These are phyloP conservation scores for Drosophila mayaguana DNA, from an alignment of 2,888 invertebrate genomes.

Conservation along the genomic window DNA sequence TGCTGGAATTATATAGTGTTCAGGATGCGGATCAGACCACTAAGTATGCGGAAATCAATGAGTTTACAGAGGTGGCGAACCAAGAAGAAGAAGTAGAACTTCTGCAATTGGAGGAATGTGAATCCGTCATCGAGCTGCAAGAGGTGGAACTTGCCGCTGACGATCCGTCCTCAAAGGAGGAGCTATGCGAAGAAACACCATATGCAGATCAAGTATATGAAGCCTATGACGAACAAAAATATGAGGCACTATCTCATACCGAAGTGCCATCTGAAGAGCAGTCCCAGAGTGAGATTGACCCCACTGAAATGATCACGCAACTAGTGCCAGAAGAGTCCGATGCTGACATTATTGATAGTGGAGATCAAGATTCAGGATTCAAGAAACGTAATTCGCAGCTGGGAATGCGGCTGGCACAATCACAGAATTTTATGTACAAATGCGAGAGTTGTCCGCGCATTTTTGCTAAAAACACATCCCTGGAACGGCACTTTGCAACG, in stretches of 20 bases:
- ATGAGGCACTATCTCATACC: neutral
- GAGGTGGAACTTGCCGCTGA: conserved; percentile 16
- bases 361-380: neutral
- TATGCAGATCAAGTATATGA: neutral
- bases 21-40: conserved; percentile 16
- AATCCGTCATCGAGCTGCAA: conserved; percentile 36
- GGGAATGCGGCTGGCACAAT: conserved; percentile 63
- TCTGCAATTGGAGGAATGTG: conserved; percentile 21
- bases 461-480: conserved; percentile 74
- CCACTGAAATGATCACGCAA: conserved; percentile 5
- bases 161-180: neutral
- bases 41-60: conserved; percentile 3
- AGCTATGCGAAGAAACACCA: neutral
- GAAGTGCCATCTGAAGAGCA: conserved; percentile 5
- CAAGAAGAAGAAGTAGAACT: conserved; percentile 16
- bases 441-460: conserved; percentile 69
- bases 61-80: conserved; percentile 9
- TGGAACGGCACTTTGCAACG: conserved; percentile 65
- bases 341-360: conserved; percentile 8
- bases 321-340: conserved; percentile 20
- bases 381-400: conserved; percentile 48
- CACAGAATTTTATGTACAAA: conserved; percentile 52
- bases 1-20: conserved; percentile 46
- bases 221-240: neutral
- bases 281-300: conserved; percentile 2